Conservation (phyloP, 2,888 invertebrate species). For the Zygogramma bicolorata region DNA sequence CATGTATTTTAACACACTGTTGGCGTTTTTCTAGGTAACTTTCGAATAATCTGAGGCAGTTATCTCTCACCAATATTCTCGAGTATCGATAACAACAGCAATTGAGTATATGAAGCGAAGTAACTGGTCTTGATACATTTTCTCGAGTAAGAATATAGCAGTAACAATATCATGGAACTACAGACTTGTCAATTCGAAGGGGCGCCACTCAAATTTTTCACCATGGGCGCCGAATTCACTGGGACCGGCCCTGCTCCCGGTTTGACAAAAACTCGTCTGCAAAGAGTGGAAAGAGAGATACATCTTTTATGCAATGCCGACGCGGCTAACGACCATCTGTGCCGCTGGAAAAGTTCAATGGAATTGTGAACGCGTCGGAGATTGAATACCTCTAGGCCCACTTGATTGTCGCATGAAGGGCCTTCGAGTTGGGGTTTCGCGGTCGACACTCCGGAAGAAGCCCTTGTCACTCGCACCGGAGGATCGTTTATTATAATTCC, state of each 20-base stretch:
- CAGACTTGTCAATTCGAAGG: too few species aligned
- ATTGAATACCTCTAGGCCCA: conserved; percentile 30
- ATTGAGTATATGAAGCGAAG: too few species aligned
- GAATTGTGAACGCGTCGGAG: conserved; percentile 28
- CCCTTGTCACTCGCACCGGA: neutral
- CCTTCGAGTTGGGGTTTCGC: conserved; percentile 27
- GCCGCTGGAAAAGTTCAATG: conserved; percentile 34
- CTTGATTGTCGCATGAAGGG: conserved; percentile 30
- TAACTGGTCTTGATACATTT: too few species aligned
- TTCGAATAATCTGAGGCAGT: too few species aligned
- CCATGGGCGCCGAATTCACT: too few species aligned
- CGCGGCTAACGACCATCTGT: conserved; percentile 28
- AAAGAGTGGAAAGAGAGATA: conserved; percentile 10
- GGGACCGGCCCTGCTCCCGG: neutral
- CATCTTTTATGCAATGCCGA: conserved; percentile 26
- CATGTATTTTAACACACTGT: too few species aligned
- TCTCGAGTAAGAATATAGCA: too few species aligned
- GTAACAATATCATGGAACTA: too few species aligned
- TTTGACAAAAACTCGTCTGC: conserved; percentile 21
- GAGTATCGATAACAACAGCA: too few species aligned
- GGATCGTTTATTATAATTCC: neutral
- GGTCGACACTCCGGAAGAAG: neutral
- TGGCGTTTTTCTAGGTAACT: too few species aligned
- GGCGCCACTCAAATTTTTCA: too few species aligned
- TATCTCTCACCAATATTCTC: too few species aligned